Evolutionary conservation across 2,113 vertebrate species (phyloP).

Genomic region (Atrichornis clamosus): DNA sequence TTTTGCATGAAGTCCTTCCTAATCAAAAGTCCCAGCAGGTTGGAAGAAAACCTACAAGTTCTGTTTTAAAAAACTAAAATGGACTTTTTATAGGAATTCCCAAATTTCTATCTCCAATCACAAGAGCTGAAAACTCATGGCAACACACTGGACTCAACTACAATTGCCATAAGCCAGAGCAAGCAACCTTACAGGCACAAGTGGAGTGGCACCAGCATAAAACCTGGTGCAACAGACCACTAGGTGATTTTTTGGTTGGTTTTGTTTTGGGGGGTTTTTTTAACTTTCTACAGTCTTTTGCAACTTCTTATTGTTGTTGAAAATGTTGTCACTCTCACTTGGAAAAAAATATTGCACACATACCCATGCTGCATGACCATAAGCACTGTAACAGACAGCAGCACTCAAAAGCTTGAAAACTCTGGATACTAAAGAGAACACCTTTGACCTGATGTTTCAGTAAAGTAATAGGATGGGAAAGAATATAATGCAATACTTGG

Average conservation of each 20-base stretch:
- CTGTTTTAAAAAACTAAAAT: not conserved
- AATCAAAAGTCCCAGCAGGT: not conserved
- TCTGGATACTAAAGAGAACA: not conserved
- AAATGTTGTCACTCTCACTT: not conserved
- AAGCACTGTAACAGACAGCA: not conserved
- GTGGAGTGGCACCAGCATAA: not conserved
- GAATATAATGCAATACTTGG: not conserved
- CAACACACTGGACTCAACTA: not conserved
- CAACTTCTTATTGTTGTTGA: not conserved
- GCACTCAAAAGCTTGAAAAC: not conserved
- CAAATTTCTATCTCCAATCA: not conserved
- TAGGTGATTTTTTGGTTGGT: not conserved
- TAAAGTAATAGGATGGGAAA: not conserved
- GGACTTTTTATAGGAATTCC: not conserved
- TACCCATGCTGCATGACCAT: not conserved
- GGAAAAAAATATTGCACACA: not conserved
- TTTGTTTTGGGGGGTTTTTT: not conserved
- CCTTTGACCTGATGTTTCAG: not conserved
- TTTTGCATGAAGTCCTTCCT: not conserved
- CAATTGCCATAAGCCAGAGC: not conserved
- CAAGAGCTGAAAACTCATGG: not conserved
- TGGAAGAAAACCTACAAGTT: not conserved
- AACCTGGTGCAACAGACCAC: not conserved
- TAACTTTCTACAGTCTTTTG: not conserved
- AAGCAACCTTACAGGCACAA: not conserved